Evolutionary conservation across 2,113 vertebrate genomes (phyloP).

Genomic region (Nanorana parkeri): DNA sequence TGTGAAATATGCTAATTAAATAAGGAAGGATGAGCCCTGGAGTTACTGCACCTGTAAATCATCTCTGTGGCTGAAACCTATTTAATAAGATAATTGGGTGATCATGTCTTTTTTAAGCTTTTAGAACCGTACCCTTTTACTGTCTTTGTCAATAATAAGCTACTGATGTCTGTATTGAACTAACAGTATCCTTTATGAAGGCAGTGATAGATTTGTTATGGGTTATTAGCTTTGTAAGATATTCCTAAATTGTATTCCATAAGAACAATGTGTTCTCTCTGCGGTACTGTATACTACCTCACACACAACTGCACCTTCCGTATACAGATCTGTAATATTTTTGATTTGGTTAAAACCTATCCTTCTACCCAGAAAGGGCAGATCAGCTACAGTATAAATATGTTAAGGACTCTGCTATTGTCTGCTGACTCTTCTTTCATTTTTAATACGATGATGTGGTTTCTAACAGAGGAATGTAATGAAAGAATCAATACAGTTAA

Average conservation of each 20-base stretch:
- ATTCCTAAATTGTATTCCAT: too few species aligned
- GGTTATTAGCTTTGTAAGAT: conserved; percentile 2
- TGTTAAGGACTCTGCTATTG: conserved; percentile 39
- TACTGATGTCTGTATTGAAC: conserved; percentile 45
- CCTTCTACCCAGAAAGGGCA: conserved; percentile 12
- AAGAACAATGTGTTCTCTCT: not conserved
- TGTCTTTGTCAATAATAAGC: conserved; percentile 43
- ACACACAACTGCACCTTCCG: not conserved
- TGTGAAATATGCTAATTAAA: conserved; percentile 59
- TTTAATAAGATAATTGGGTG: conserved; percentile 54
- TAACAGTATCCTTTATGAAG: conserved; percentile 3
- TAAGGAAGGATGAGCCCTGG: conserved; percentile 51
- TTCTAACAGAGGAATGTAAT: conserved; percentile 48
- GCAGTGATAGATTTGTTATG: not conserved
- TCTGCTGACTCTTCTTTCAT: conserved; percentile 30
- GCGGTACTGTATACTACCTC: not conserved
- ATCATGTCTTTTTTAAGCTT: conserved; percentile 31
- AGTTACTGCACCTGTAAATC: conserved; percentile 55
- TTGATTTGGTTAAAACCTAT: conserved; percentile 18
- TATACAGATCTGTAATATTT: not conserved
- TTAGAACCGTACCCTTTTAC: conserved; percentile 26
- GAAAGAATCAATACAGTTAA: conserved; percentile 58
- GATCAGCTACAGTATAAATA: conserved; percentile 17
- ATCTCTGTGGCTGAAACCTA: conserved; percentile 40
- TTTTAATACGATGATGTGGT: conserved; percentile 38